A percentile compares a stretch with the other conserved stretches of the same genome.
Conservation (phyloP, 2,797 vertebrate genomes). For the Coccyzus lansbergi region DNA sequence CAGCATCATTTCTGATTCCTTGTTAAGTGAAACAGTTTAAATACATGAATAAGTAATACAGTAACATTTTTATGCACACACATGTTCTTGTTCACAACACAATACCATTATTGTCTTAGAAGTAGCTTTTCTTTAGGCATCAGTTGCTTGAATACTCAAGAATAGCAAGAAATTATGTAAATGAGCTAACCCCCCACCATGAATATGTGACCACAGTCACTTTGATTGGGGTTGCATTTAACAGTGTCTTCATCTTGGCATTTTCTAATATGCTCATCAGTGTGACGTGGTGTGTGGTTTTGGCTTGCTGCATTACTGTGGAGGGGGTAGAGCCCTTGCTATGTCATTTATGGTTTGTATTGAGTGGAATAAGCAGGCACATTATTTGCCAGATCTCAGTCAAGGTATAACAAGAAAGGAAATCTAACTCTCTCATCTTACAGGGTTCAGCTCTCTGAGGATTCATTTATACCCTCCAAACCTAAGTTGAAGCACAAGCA, state of each 20-base stretch:
- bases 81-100: background rate
- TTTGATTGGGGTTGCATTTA: background rate
- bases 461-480: constrained; percentile 5
- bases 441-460: background rate
- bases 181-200: background rate
- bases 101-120: background rate
- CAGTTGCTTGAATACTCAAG: background rate
- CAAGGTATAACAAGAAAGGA: background rate
- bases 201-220: background rate
- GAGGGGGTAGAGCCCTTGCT: background rate
- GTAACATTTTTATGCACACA: background rate
- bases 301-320: background rate
- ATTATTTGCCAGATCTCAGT: background rate
- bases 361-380: background rate
- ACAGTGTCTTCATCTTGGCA: background rate
- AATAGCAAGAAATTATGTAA: background rate
- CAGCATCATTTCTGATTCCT: background rate
- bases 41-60: background rate
- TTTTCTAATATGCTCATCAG: background rate
- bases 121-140: background rate
- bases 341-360: background rate
- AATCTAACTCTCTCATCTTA: background rate
- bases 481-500: background rate
- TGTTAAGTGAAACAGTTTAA: background rate
- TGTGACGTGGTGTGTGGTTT: background rate